phyloP scores from a whole-genome alignment of 2,888 invertebrate species.

The Pantelozetes paolii region DNA sequence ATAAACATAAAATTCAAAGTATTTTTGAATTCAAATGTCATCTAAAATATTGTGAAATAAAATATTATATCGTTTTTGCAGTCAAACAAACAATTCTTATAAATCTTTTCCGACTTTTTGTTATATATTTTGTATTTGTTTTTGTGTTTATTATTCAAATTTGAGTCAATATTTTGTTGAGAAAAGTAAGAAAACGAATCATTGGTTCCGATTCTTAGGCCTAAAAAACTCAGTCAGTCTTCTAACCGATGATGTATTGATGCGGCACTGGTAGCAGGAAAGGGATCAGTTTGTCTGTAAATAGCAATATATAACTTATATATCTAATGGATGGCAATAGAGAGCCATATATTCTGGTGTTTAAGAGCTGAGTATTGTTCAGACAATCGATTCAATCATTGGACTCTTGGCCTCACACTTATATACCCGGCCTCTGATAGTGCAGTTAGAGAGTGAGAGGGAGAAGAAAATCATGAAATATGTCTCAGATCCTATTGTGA shows the following conservation, averaged over 20 bases:
- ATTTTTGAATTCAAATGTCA: background rate
- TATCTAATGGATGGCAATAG: background rate
- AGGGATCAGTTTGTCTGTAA: slow-evolving; percentile 1
- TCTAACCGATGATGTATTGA: slow-evolving; percentile 22
- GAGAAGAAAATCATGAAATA: slow-evolving; percentile 21
- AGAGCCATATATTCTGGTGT: background rate
- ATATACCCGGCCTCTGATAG: background rate
- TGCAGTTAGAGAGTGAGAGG: background rate
- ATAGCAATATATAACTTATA: background rate
- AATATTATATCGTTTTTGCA: background rate
- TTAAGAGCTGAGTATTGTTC: background rate
- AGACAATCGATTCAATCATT: slow-evolving; percentile 9
- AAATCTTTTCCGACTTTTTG: background rate
- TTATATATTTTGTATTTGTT: background rate
- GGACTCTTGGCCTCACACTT: background rate
- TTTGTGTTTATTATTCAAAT: background rate
- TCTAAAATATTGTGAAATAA: background rate
- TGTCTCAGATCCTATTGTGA: slow-evolving; percentile 24
- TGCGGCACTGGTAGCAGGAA: background rate
- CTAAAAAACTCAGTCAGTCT: background rate
- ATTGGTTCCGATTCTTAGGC: background rate
- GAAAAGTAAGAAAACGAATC: background rate
- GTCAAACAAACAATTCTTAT: background rate
- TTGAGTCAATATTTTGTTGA: background rate
- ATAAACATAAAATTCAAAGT: background rate